Conservation (phyloP, 2,113 vertebrate genomes). For the Scortum barcoo region DNA sequence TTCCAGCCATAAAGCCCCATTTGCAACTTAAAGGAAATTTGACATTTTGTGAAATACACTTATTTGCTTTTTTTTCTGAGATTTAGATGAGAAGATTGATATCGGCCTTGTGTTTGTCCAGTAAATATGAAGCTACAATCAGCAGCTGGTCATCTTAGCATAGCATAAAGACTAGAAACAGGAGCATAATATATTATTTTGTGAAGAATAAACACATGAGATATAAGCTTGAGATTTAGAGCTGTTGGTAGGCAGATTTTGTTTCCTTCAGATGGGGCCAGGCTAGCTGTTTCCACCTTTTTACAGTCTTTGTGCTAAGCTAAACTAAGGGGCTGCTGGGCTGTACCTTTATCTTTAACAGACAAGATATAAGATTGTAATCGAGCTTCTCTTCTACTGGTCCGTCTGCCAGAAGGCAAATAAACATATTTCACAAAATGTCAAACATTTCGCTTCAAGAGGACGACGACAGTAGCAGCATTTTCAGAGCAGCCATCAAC, state of each 20-base stretch:
- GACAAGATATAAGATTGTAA: not conserved
- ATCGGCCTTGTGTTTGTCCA: not conserved
- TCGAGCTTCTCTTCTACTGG: not conserved
- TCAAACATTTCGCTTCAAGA: not conserved
- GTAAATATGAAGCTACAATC: not conserved
- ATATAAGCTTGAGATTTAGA: not conserved
- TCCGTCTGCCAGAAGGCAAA: not conserved
- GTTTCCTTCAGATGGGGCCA: not conserved
- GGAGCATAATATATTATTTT: too few relatives aligned
- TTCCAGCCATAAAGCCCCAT: not conserved
- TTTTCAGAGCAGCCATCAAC: not conserved
- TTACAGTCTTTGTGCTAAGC: not conserved
- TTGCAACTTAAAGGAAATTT: not conserved
- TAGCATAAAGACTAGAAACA: not conserved
- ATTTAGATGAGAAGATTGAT: not conserved
- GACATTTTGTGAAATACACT: not conserved
- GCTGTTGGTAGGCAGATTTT: not conserved
- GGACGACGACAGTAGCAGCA: not conserved
- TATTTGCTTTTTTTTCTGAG: not conserved
- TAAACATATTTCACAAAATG: not conserved
- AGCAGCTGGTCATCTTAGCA: not conserved
- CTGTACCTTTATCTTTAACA: not conserved
- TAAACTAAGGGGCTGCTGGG: not conserved
- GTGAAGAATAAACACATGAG: not conserved
- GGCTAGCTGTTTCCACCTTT: not conserved